These are phyloP conservation scores for Drosophila acutilabella DNA, from an alignment of 2,888 invertebrate genomes.

Conservation along the genomic window DNA sequence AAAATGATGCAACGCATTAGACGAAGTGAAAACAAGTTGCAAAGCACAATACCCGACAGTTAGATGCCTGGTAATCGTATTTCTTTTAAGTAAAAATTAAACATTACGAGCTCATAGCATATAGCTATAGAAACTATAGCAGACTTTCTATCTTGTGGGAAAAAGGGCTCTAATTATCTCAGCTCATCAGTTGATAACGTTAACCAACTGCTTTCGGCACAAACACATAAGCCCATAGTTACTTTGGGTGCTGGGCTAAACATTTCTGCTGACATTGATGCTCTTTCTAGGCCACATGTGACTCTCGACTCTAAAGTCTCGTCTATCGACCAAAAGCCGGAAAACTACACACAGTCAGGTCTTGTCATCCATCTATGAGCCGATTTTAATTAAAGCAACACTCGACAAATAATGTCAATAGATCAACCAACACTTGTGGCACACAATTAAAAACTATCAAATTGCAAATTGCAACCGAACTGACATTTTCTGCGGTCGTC, in stretches of 20 bases:
- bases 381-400: slow-evolving; percentile 63
- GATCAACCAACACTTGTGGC: slow-evolving; percentile 62
- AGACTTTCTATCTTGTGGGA: no score
- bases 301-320: neutral
- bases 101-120: no score
- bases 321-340: slow-evolving; percentile 7
- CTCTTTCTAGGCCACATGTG: slow-evolving; percentile 13
- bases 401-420: slow-evolving; percentile 66
- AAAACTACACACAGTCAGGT: slow-evolving; percentile 10
- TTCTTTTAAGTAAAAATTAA: no score
- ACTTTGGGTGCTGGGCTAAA: neutral
- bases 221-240: no score
- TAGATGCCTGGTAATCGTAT: no score
- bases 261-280: slow-evolving; percentile 38
- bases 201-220: no score
- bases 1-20: slow-evolving; percentile 49
- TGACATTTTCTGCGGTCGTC: slow-evolving; percentile 61
- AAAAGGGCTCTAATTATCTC: no score
- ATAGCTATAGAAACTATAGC: no score
- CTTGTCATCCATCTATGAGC: slow-evolving; percentile 31
- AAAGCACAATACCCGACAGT: no score
- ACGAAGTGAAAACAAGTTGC: slow-evolving; percentile 19
- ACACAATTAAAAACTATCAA: slow-evolving; percentile 69
- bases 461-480: slow-evolving; percentile 46
- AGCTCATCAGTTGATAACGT: no score